Conservation (phyloP, 2,113 vertebrate genomes). For the Anoura caudifer region DNA sequence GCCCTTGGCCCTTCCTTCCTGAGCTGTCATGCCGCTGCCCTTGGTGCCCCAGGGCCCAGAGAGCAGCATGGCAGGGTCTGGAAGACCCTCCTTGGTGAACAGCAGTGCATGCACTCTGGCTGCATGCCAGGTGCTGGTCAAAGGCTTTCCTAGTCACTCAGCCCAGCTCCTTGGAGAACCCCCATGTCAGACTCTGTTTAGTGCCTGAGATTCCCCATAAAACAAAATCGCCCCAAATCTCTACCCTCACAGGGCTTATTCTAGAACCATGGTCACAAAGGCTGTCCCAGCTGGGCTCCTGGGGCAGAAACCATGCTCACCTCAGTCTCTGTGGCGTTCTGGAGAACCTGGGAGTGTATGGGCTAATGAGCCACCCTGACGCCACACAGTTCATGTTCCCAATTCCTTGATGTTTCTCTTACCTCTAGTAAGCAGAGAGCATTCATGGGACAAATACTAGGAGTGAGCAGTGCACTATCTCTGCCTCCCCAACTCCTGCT, state of each 20-base stretch:
- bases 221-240: not conserved
- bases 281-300: not conserved
- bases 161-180: not conserved
- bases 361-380: not conserved
- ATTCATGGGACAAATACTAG: not conserved
- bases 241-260: not conserved
- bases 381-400: not conserved
- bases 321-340: not conserved
- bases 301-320: rapidly evolving
- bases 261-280: not conserved
- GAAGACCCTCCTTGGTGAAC: rapidly evolving
- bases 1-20: not conserved
- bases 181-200: not conserved
- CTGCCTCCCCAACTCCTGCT: not conserved
- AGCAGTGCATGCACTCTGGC: rapidly evolving
- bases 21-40: rapidly evolving
- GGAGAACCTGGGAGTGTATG: rapidly evolving
- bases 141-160: not conserved
- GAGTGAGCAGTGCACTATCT: not conserved
- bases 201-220: not conserved
- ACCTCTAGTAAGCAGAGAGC: not conserved
- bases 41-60: rapidly evolving
- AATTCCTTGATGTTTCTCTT: not conserved
- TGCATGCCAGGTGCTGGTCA: not conserved
- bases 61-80: not conserved